Conservation (phyloP, 2,113 vertebrate species). For the Aspiorhynchus laticeps region DNA sequence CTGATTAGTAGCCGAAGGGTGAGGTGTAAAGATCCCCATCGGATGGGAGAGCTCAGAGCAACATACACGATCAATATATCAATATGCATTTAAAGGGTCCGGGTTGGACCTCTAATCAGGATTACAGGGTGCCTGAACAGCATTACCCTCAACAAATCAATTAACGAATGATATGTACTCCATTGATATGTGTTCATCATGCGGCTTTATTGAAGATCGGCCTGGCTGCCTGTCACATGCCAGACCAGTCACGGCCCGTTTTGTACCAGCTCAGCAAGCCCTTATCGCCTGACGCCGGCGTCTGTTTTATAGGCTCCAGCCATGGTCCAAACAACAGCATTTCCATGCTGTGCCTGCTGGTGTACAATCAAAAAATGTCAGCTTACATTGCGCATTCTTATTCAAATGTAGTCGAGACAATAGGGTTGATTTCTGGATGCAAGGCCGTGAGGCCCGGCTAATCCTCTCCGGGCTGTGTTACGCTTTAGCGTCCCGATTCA, state of each 20-base stretch:
- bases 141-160: constrained; percentile 60
- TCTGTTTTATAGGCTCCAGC: constrained; percentile 51
- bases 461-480: constrained; percentile 59
- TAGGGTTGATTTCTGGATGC: constrained; percentile 56
- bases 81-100: constrained; percentile 79
- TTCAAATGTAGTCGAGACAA: constrained; percentile 64
- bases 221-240: constrained; percentile 12
- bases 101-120: constrained; percentile 49
- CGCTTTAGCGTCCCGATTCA: constrained; percentile 58
- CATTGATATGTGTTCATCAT: constrained; percentile 48
- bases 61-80: constrained; percentile 80
- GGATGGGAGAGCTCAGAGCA: constrained; percentile 76
- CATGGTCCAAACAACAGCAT: constrained; percentile 48
- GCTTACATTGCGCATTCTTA: constrained; percentile 62
- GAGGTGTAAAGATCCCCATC: constrained; percentile 68
- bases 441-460: constrained; percentile 54
- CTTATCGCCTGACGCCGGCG: constrained; percentile 51
- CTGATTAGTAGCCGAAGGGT: constrained; percentile 51
- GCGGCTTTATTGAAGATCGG: constrained; percentile 46
- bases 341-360: constrained; percentile 58
- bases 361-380: constrained; percentile 60
- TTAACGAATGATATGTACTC: constrained; percentile 59
- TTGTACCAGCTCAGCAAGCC: constrained; percentile 37
- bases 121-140: constrained; percentile 51
- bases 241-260: neutral